Base-by-base conservation (phyloP, 2,113 vertebrate species). In the Paramisgurnus dabryanus region DNA sequence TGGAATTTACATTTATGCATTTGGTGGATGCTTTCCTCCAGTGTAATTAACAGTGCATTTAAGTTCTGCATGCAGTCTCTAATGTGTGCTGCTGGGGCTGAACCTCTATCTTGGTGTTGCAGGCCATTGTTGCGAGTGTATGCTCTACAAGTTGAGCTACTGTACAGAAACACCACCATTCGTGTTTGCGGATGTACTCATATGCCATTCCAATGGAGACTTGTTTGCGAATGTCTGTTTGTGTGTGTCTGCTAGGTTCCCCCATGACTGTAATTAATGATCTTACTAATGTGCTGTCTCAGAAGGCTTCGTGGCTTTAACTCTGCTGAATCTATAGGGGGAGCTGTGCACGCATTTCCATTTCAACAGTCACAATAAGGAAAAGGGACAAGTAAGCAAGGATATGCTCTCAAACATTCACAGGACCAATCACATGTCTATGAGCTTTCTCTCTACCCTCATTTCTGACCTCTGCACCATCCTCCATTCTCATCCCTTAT, bases 401-500 rank as follows among this genome's bases (percentile, higher is more conserved):
- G 77, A 80, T 83, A 83, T 66, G 43, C 63, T 47, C 18, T 74
- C 64, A 72, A 61, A 55, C 61, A 68, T 73, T 53, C 67, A 34
- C 55, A 12, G 65, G 49, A 77, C 57, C 66, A 50, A 66, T 58
- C 47, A 15, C 61, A 76, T 43, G 71, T 75, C 65, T 68, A 57
- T 69, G 71, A 80, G 27, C 45, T 64, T 75, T 67, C 57, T 49
- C 39, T 75, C 58, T 92, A 91, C 87, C 91, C 92, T 82, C 63
- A 39, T 78, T 72, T 75, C 1, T 94, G 94, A 95, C 95, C 95
- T 89, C 88, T 87, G 92, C 89, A 84, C 93, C 91, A 94, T 93
- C 94, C 94, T 93, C 95, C 93, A 91, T 93, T 94, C 95, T 95
- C 94, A 96, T 96, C 94, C 95, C 93, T 94, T 94, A 97, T 95